Percentiles rank a stretch among this genome's conserved stretches.
Evolutionary conservation across 2,113 vertebrate genomes (phyloP).

Genomic region (Larimichthys crocea): DNA sequence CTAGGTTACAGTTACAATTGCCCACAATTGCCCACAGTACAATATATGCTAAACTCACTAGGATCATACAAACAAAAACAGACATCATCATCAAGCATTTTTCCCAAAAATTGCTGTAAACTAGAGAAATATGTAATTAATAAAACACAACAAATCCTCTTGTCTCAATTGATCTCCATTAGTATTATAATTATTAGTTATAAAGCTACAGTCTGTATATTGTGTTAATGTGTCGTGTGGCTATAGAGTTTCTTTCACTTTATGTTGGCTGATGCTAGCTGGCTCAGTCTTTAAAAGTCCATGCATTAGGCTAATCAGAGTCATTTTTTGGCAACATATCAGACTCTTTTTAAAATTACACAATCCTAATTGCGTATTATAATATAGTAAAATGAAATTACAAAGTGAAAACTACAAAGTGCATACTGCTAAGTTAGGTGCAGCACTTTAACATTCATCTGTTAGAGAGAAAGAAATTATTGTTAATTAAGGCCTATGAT

Average conservation of each 20-base stretch:
- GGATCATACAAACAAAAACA: not conserved
- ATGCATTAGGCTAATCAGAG: not conserved
- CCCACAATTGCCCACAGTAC: not conserved
- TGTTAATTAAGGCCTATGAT: not conserved
- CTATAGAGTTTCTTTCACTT: not conserved
- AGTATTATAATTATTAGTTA: not conserved
- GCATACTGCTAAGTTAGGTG: not conserved
- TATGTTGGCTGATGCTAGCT: not conserved
- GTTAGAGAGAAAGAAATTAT: not conserved
- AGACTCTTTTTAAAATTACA: conserved; percentile 12
- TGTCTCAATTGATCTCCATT: not conserved
- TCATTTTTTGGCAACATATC: not conserved
- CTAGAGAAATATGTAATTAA: not conserved
- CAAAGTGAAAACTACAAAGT: too few species aligned
- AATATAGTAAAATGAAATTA: not conserved
- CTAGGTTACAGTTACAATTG: not conserved
- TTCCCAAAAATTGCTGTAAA: not conserved
- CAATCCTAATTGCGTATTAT: not conserved
- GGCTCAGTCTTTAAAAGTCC: not conserved
- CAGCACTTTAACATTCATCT: not conserved
- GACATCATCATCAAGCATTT: not conserved
- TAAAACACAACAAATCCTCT: not conserved
- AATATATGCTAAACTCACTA: not conserved
- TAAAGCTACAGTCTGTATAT: not conserved
- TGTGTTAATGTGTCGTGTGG: not conserved